Evolutionary conservation across 2,888 invertebrate species (phyloP).

Genomic region (Zeuzera pyrina): DNA sequence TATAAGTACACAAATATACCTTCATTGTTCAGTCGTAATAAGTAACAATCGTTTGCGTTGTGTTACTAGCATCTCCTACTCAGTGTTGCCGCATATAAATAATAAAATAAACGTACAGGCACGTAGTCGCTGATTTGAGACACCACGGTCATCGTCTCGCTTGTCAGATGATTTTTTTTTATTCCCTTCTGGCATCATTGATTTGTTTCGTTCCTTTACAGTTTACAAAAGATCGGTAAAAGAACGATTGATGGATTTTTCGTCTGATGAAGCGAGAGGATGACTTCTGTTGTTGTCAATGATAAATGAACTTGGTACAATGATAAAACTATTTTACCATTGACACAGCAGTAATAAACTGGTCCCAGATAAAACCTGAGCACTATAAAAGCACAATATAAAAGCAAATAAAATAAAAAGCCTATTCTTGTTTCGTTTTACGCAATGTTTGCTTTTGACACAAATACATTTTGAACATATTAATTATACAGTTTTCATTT

Average conservation of each 20-base stretch:
- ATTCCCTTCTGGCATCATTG: conserved; percentile 12
- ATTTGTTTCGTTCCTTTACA: conserved; percentile 18
- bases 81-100: conserved; percentile 54
- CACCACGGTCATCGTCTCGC: conserved; percentile 65
- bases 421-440: background rate
- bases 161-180: conserved; percentile 31
- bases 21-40: conserved; percentile 15
- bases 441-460: too few species aligned
- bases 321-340: conserved; percentile 29
- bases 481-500: too few species aligned
- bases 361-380: conserved; percentile 65
- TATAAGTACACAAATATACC: too few species aligned
- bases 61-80: conserved; percentile 45
- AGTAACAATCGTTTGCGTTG: conserved; percentile 58
- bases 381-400: conserved; percentile 35
- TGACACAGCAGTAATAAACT: conserved; percentile 37
- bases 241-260: conserved; percentile 18
- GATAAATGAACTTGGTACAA: conserved; percentile 31
- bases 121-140: conserved; percentile 68
- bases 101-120: conserved; percentile 53
- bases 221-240: conserved; percentile 16
- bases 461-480: too few species aligned
- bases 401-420: conserved; percentile 4
- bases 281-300: conserved; percentile 42
- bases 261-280: conserved; percentile 53